Evolutionary conservation across 2,888 invertebrate species (phyloP).

Genomic region (Ptycholaimellus sp.): DNA sequence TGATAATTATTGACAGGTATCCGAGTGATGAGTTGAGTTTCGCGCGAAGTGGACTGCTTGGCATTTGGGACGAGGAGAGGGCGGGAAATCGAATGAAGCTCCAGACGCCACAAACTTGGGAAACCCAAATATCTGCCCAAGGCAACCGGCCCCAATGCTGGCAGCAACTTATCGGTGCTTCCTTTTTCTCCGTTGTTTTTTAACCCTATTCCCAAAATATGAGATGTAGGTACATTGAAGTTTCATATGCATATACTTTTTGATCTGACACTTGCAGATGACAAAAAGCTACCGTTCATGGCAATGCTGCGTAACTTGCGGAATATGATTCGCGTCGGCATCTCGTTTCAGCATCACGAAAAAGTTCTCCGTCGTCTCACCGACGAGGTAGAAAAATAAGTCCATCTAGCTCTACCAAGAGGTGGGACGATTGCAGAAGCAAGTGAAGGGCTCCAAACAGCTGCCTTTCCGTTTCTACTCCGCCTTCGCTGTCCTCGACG

Average conservation of each 20-base stretch:
- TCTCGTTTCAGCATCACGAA: slow-evolving; percentile 28
- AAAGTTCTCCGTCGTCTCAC: slow-evolving; percentile 25
- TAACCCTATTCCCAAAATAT: neutral
- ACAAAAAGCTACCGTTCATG: slow-evolving; percentile 33
- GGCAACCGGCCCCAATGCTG: slow-evolving; percentile 31
- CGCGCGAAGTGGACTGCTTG: slow-evolving; percentile 25
- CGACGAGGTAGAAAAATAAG: too few relatives aligned
- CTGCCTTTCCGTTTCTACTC: slow-evolving; percentile 32
- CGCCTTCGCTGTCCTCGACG: slow-evolving; percentile 27
- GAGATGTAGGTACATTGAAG: too few relatives aligned
- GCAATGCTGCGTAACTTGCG: slow-evolving; percentile 32
- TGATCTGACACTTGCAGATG: slow-evolving; percentile 20
- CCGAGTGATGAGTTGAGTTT: slow-evolving; percentile 27
- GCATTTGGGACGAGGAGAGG: slow-evolving; percentile 26
- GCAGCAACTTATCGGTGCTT: slow-evolving; percentile 29
- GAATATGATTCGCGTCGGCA: slow-evolving; percentile 30
- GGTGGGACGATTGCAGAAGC: slow-evolving; percentile 21
- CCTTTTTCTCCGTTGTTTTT: slow-evolving; percentile 1
- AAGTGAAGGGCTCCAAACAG: slow-evolving; percentile 28
- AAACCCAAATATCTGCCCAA: slow-evolving; percentile 29
- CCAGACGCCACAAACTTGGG: slow-evolving; percentile 32
- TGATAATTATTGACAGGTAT: slow-evolving; percentile 21
- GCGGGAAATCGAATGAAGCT: slow-evolving; percentile 32
- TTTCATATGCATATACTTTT: too few relatives aligned
- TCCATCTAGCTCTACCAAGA: too few relatives aligned